A percentile compares a stretch with the other conserved stretches of the same genome.
These are phyloP conservation scores for Trissoscelio sp. DNA, from an alignment of 2,888 invertebrate species.

Conservation along the genomic window DNA sequence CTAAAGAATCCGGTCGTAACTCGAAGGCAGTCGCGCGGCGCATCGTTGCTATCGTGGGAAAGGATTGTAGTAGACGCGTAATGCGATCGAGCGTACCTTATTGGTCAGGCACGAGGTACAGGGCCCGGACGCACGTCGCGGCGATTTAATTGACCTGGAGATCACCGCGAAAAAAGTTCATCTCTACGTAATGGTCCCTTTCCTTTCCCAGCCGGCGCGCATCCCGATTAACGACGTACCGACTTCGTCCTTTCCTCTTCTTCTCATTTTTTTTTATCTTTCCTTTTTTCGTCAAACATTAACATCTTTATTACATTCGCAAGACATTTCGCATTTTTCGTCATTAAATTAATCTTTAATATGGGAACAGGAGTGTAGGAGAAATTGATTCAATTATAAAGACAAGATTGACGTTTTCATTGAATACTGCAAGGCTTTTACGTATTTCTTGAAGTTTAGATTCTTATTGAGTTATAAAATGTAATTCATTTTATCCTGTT, in stretches of 20 bases:
- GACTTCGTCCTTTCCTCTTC: slow-evolving; percentile 33
- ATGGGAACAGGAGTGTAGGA: slow-evolving; percentile 46
- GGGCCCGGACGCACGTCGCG: slow-evolving; percentile 75
- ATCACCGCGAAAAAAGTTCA: slow-evolving; percentile 76
- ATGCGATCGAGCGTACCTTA: slow-evolving; percentile 74
- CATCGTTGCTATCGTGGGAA: slow-evolving; percentile 71
- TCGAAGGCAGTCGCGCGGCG: slow-evolving; percentile 66
- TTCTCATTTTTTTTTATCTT: slow-evolving; percentile 5
- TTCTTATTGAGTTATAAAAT: not conserved
- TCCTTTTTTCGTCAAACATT: slow-evolving; percentile 55
- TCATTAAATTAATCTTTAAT: slow-evolving; percentile 59
- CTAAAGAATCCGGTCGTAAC: slow-evolving; percentile 67
- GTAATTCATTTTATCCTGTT: not conserved
- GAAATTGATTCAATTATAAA: slow-evolving; percentile 60
- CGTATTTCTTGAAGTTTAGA: too few relatives aligned
- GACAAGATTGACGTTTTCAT: slow-evolving; percentile 58
- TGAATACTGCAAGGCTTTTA: slow-evolving; percentile 31
- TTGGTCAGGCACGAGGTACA: slow-evolving; percentile 69
- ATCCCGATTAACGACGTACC: slow-evolving; percentile 64
- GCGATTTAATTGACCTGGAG: slow-evolving; percentile 80
- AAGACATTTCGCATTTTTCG: slow-evolving; percentile 54
- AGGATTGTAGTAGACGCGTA: slow-evolving; percentile 69
- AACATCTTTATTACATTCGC: slow-evolving; percentile 63
- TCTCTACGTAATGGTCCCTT: slow-evolving; percentile 78
- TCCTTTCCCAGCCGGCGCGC: slow-evolving; percentile 76